Evolutionary conservation across 2,113 vertebrate genomes (phyloP).

Genomic region (Serinus canaria): DNA sequence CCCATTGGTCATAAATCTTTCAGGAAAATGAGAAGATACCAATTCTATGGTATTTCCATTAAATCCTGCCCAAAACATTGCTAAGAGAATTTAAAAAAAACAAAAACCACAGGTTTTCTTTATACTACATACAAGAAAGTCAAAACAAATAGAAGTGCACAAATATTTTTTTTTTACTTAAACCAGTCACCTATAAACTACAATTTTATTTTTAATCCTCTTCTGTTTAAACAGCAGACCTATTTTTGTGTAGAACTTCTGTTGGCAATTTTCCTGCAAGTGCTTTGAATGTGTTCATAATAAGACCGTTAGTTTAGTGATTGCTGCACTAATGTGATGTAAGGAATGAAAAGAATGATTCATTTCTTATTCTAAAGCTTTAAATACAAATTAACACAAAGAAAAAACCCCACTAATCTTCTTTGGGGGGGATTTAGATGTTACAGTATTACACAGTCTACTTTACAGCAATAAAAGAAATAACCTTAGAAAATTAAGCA

Average conservation of each 20-base stretch:
- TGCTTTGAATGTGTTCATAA: constrained; percentile 70
- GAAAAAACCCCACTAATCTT: constrained; percentile 62
- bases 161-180: neutral
- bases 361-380: constrained; percentile 74
- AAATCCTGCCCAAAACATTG: neutral
- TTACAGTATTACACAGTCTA: constrained; percentile 67
- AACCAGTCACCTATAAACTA: constrained; percentile 27
- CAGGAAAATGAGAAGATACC: neutral
- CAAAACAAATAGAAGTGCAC: constrained; percentile 24
- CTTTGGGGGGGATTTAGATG: constrained; percentile 53
- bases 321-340: constrained; percentile 74
- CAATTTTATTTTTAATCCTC: constrained; percentile 51
- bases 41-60: neutral
- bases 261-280: constrained; percentile 65
- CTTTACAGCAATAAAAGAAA: constrained; percentile 81
- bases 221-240: constrained; percentile 59
- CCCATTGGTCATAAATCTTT: neutral
- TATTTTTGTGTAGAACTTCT: constrained; percentile 67
- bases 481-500: constrained; percentile 80
- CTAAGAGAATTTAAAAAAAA: neutral
- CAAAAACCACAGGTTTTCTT: neutral
- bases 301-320: constrained; percentile 68
- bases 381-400: constrained; percentile 78
- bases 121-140: neutral
- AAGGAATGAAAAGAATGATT: constrained; percentile 72